Evolutionary conservation across 2,888 invertebrate species (phyloP), one percentile per base, ranked within the genome.

Genomic region (Epirrita christyi): DNA sequence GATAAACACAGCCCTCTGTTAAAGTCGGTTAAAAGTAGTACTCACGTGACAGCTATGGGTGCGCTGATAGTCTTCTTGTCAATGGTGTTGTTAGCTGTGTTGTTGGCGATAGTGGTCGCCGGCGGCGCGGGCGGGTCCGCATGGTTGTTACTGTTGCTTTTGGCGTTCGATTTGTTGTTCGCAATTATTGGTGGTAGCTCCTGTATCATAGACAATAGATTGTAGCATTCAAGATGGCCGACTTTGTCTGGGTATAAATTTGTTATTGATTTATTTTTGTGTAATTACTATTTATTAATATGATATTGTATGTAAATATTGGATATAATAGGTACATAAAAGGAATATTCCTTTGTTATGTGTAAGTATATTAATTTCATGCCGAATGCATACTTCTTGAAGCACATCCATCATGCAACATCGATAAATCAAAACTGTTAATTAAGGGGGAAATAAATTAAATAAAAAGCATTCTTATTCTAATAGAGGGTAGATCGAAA

Each of bases 391-490:
- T 75, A 71, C 59, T 72, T 70, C 75, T 75, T 77, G 71, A 88
- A 87, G 89, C 88, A 85, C 88, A 86, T 86, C 72, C 88, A 88
- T 79, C 90, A 89, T 90, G 90, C 91, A 83, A 89, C 90, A 89
- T 86, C 70, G 75, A 86, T 72, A 77, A 47, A 77, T 71, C 67
- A 75, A 78, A 75, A 75, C 73, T 66, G 61, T 72, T 71, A 70
- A 75, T 78, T 73, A 77, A 70, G 73, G 71, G 69, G 73, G 68
- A 64, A 76, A 75, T 71, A 75, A 73, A 78, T 70, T 70, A 70
- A 66, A 67, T 72, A 67, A 79, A 79, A 77, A 78, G 75, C 64
- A 70, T 21, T 21, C 74, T 80, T 71, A 78, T 21, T 61, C 68
- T 75, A 72, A 68, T 67, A 36, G 41, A 11, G 21, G 21, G 21